Conservation (phyloP, 92 coral and sea anemone genomes). For the Zoanthus gigantus region DNA sequence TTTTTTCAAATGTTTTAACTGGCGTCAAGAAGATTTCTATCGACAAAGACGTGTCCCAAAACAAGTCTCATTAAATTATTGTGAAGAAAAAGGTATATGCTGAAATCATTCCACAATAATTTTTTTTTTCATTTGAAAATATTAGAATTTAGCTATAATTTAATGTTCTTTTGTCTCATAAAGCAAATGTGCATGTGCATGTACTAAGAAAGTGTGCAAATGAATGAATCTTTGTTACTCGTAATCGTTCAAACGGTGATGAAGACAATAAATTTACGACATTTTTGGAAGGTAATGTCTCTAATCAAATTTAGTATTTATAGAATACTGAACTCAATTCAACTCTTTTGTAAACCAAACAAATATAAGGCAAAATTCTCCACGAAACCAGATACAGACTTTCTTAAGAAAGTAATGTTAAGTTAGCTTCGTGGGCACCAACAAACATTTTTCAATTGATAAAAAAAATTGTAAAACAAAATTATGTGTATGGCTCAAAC, state of each 20-base stretch:
- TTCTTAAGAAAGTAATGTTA: too few species aligned
- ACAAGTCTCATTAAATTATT: not conserved
- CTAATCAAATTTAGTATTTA: not conserved
- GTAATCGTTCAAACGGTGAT: not conserved
- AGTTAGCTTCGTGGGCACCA: too few species aligned
- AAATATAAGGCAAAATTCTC: not conserved
- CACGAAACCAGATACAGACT: too few species aligned
- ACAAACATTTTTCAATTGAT: too few species aligned
- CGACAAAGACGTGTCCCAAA: not conserved
- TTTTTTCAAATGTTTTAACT: too few species aligned
- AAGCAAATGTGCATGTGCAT: too few species aligned
- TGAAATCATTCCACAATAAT: not conserved
- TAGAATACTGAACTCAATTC: not conserved
- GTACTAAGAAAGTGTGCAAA: too few species aligned
- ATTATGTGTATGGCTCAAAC: too few species aligned
- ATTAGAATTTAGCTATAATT: not conserved
- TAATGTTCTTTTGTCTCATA: too few species aligned
- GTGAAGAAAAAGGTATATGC: not conserved
- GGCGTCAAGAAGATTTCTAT: not conserved
- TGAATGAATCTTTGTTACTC: too few species aligned
- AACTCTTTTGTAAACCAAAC: not conserved
- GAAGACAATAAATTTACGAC: not conserved
- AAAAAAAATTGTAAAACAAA: too few species aligned
- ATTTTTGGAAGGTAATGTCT: not conserved
- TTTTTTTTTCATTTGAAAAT: not conserved